Evolutionary conservation across 1,140 invertebrate genomes (phyloP).

Genomic region (Pseudomyrmex flavicornis): DNA sequence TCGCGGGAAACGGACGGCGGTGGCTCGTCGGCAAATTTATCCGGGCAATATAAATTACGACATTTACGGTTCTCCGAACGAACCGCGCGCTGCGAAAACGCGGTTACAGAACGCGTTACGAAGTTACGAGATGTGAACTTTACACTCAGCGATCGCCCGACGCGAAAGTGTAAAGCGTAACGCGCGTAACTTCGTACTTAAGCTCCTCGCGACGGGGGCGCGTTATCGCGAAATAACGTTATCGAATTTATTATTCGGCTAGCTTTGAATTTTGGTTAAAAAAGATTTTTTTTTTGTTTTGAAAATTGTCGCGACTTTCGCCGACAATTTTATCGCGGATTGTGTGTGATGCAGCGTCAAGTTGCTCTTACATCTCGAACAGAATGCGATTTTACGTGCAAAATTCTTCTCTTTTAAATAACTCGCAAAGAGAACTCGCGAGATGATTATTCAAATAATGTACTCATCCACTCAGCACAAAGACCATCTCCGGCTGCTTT

Average conservation of each 20-base stretch:
- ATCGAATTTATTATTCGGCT: neutral
- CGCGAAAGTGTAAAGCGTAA: slow-evolving; percentile 8
- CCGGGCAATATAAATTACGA: slow-evolving; percentile 44
- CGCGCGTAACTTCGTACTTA: neutral
- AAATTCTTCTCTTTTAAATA: neutral
- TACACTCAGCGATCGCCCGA: neutral
- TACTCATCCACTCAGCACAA: neutral
- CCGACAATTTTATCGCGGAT: too few species aligned
- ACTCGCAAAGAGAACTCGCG: too few species aligned
- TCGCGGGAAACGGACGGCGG: neutral
- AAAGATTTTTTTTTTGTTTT: neutral
- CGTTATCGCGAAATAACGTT: neutral
- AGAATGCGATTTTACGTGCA: too few species aligned
- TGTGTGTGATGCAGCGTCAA: too few species aligned
- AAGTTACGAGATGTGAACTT: slow-evolving; percentile 21
- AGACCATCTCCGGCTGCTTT: neutral
- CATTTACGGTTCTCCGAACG: slow-evolving; percentile 23
- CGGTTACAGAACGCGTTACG: neutral
- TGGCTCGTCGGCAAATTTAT: slow-evolving; percentile 16
- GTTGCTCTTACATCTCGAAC: too few species aligned
- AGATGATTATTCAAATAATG: neutral
- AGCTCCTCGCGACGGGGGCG: neutral
- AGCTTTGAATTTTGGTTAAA: neutral
- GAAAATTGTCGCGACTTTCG: too few species aligned
- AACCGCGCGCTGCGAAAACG: slow-evolving; percentile 22